Base-by-base conservation (phyloP, 2,888 invertebrate genomes). In the Drosophila seclusa region DNA sequence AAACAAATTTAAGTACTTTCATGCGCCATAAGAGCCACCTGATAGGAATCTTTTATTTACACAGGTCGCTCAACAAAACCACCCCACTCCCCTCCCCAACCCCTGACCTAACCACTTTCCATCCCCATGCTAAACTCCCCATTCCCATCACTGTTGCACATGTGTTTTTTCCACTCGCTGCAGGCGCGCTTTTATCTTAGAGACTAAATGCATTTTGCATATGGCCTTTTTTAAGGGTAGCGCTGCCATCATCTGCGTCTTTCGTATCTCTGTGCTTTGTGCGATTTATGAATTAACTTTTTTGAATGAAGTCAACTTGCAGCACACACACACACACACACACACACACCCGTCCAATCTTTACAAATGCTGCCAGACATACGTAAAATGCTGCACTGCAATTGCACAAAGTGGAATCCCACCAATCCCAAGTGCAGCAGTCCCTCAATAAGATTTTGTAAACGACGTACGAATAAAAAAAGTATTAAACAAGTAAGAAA, bases 1-100 rank as follows among this genome's bases (percentile, higher is more conserved):
- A 85, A 85, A 89, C 85, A 85, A 84, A 82, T 89, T 87, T 84
- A 87, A 89, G 89, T 89, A 89, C 89, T 87, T 87, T 89, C 73
- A 89, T 89, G 85, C 85, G 81, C 78, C 78, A 82, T 78, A 87
- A 89, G 87, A 87, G 89, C 76, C 89, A 89, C 81, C 89, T 89
- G 86, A 87, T 87, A 82, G 85, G 80, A 87, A 87, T 89, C 89
- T 87, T 87, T 87, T 89, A 84, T 89, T 87, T 87, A 82, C 73
- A 66, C 71, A 73, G 55, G 49, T 58, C 42, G 48, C 64, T 21
- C 61, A 59, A 34, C 24, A 52, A 21, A 52, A 4, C 52, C 50
- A 50, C 24, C 55, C 16, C n/a, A 27, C 8, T 16, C 4, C 27
- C 45, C n/a, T 11, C 29, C 16, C 8, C 38, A 8, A 6, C 16